Conservation (phyloP, 1,140 invertebrate species). For the Zaprionus ghesquierei region DNA sequence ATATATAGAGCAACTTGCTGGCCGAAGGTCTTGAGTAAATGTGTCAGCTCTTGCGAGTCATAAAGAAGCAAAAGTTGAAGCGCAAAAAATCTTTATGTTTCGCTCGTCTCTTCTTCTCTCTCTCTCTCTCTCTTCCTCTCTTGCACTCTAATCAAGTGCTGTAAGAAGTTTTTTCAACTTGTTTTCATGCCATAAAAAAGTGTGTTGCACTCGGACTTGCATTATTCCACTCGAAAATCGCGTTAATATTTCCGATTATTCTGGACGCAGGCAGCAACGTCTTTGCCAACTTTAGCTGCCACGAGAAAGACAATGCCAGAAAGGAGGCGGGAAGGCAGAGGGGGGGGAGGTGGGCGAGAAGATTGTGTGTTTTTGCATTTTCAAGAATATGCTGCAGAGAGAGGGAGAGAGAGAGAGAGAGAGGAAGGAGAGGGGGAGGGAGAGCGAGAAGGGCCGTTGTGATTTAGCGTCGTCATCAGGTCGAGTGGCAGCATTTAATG, state of each 20-base stretch:
- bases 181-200: background rate
- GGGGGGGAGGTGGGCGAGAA: background rate
- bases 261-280: background rate
- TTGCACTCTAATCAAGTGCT: background rate
- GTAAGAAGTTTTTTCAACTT: background rate
- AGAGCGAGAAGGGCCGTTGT: constrained; percentile 19
- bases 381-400: constrained; percentile 23
- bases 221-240: background rate
- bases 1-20: background rate
- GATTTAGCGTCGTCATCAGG: constrained; percentile 68
- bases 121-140: background rate
- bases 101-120: background rate
- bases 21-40: background rate
- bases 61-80: background rate
- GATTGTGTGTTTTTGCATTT: constrained; percentile 18
- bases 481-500: constrained; percentile 81
- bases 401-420: too few relatives aligned
- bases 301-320: background rate
- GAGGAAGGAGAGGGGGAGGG: background rate
- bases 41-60: background rate
- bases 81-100: background rate
- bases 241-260: background rate
- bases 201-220: background rate
- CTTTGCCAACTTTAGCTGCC: background rate
- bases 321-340: background rate